Conservation (phyloP, 2,888 invertebrate species). For the Schizotus pectinicornis region DNA sequence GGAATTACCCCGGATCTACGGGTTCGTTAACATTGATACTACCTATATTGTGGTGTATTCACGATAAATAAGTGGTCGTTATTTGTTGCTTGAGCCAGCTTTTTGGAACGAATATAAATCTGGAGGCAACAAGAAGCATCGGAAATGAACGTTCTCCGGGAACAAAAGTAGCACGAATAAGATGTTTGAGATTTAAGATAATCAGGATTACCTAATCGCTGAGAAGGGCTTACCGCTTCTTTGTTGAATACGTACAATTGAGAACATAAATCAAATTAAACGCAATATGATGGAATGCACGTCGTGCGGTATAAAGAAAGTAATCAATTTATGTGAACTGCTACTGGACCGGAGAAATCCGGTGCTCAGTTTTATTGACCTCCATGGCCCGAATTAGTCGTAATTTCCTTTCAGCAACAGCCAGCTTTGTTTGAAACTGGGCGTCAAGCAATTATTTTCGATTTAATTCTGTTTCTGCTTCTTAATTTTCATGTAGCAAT, state of each 20-base stretch:
- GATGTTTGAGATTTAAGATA: conserved; percentile 11
- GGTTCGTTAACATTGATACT: too few relatives aligned
- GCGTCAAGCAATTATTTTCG: too few relatives aligned
- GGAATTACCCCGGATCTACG: not conserved
- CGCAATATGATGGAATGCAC: conserved; percentile 26
- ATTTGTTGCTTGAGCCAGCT: not conserved
- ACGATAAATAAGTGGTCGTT: not conserved
- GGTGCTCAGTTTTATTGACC: not conserved
- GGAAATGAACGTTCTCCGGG: not conserved
- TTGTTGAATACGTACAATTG: conserved; percentile 15
- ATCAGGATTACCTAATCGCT: conserved; percentile 9
- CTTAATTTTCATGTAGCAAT: too few relatives aligned
- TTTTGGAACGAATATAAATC: not conserved
- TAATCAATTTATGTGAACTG: conserved; percentile 22
- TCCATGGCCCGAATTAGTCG: not conserved
- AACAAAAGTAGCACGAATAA: conserved; percentile 2
- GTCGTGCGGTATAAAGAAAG: conserved; percentile 23
- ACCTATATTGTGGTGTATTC: not conserved
- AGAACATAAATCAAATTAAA: conserved; percentile 27
- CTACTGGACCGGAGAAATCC: conserved; percentile 3
- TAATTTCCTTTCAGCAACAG: too few relatives aligned
- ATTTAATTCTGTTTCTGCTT: too few relatives aligned
- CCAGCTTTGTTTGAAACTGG: too few relatives aligned
- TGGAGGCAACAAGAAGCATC: not conserved
- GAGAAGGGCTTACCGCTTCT: conserved; percentile 13